Evolutionary conservation across 2,888 invertebrate species (phyloP).

Genomic region (Sarcophaga caerulescens): DNA sequence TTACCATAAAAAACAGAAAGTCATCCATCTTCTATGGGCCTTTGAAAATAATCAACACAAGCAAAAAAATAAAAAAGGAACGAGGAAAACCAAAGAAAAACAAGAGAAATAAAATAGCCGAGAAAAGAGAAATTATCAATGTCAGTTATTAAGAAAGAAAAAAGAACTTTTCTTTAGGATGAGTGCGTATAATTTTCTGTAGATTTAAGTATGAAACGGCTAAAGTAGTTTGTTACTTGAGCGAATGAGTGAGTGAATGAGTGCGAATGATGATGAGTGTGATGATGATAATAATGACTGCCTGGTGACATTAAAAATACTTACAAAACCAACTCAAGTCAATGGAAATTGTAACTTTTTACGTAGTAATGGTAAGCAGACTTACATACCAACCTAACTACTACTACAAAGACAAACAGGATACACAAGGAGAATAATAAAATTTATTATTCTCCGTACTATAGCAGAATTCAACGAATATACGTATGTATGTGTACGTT

Average conservation of each 20-base stretch:
- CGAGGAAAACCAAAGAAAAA: neutral
- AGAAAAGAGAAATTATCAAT: conserved; percentile 41
- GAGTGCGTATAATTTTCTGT: conserved; percentile 16
- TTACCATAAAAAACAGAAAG: neutral
- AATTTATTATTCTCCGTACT: conserved; percentile 24
- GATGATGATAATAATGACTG: conserved; percentile 14
- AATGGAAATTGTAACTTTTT: conserved; percentile 27
- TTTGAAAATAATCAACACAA: conserved; percentile 7
- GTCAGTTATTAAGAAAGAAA: conserved; percentile 41
- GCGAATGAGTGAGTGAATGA: conserved; percentile 21
- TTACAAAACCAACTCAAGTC: conserved; percentile 37
- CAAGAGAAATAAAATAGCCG: conserved; percentile 3
- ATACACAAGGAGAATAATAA: conserved; percentile 19
- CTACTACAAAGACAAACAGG: conserved; percentile 16
- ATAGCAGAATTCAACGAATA: too few species aligned
- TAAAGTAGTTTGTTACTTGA: conserved; percentile 50
- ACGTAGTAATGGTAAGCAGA: neutral
- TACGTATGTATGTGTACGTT: conserved; percentile 1
- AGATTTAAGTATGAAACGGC: conserved; percentile 8
- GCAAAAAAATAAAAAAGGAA: neutral
- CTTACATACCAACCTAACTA: neutral
- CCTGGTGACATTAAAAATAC: conserved; percentile 28
- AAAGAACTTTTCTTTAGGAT: conserved; percentile 7
- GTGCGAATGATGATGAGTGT: neutral
- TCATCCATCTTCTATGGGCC: conserved; percentile 29